Percentiles rank a stretch among this genome's conserved stretches.
Evolutionary conservation across 2,797 vertebrate species (phyloP).

Genomic region (Hyperoplus lanceolatus): DNA sequence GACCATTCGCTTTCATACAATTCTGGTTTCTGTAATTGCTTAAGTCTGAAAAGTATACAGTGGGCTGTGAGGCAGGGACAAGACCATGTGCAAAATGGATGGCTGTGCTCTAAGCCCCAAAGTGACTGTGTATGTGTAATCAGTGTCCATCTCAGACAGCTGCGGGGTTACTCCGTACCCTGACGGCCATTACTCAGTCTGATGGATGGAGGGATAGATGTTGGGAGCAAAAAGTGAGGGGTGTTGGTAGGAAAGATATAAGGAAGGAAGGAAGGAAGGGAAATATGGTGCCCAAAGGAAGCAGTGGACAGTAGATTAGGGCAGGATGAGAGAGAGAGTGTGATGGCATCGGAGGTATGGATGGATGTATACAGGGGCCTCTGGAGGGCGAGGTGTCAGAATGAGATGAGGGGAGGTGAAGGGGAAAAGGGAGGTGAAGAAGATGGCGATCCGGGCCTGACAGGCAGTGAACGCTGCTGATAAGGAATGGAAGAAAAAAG

Average conservation of each 20-base stretch:
- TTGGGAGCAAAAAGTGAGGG: constrained; percentile 45
- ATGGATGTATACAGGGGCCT: constrained; percentile 48
- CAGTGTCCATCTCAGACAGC: constrained; percentile 80
- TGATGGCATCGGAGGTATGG: constrained; percentile 36
- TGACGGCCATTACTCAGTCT: constrained; percentile 81
- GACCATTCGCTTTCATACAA: constrained; percentile 35
- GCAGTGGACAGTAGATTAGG: constrained; percentile 65
- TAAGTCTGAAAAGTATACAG: constrained; percentile 45
- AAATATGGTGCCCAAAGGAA: constrained; percentile 58
- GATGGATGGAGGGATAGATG: constrained; percentile 76
- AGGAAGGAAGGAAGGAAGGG: constrained; percentile 45
- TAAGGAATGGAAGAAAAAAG: constrained; percentile 60
- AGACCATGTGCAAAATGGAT: constrained; percentile 72
- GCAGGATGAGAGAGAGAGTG: constrained; percentile 54
- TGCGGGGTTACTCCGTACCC: constrained; percentile 80
- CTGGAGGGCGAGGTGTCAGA: constrained; percentile 72
- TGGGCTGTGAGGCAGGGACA: constrained; percentile 44
- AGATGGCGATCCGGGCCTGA: constrained; percentile 53
- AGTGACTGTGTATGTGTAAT: constrained; percentile 81
- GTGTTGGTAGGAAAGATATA: constrained; percentile 37
- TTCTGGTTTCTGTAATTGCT: constrained; percentile 57
- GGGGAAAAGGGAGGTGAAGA: constrained; percentile 14
- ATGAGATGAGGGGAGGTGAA: constrained; percentile 58
- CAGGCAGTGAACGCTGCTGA: constrained; percentile 52
- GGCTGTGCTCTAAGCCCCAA: constrained; percentile 71